Percentiles rank a stretch among this genome's conserved stretches.
phyloP scores from a whole-genome alignment of 2,797 vertebrate genomes.

The Cichlasoma orientale region DNA sequence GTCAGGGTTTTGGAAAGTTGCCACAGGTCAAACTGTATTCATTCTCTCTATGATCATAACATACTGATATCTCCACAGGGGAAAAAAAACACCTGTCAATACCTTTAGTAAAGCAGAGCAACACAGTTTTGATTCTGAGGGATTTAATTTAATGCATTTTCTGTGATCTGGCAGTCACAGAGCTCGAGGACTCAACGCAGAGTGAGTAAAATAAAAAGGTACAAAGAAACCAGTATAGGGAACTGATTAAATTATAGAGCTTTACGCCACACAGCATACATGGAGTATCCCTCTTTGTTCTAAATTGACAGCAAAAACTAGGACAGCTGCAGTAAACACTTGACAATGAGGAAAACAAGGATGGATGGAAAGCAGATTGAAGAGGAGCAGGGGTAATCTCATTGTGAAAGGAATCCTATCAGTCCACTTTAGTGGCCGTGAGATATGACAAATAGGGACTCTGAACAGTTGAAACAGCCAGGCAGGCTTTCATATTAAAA shows the following conservation, averaged over 20 bases:
- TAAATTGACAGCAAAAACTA: constrained; percentile 32
- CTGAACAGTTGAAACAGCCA: constrained; percentile 30
- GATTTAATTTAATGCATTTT: neutral
- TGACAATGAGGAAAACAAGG: constrained; percentile 28
- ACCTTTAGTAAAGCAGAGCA: constrained; percentile 5
- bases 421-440: constrained; percentile 35
- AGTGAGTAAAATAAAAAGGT: constrained; percentile 10
- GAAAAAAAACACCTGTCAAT: neutral
- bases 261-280: neutral
- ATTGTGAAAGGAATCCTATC: constrained; percentile 42
- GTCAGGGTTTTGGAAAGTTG: constrained; percentile 44
- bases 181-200: neutral
- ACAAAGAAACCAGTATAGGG: neutral
- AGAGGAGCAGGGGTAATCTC: constrained; percentile 36
- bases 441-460: constrained; percentile 54
- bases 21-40: constrained; percentile 52
- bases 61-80: constrained; percentile 1
- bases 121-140: neutral
- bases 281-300: constrained; percentile 10
- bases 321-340: constrained; percentile 34
- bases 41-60: constrained; percentile 15
- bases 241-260: constrained; percentile 29
- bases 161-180: neutral
- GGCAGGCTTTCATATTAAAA: constrained; percentile 38
- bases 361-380: constrained; percentile 40